phyloP scores from a whole-genome alignment of 2,113 vertebrate species.

The Lethenteron camtschaticum region DNA sequence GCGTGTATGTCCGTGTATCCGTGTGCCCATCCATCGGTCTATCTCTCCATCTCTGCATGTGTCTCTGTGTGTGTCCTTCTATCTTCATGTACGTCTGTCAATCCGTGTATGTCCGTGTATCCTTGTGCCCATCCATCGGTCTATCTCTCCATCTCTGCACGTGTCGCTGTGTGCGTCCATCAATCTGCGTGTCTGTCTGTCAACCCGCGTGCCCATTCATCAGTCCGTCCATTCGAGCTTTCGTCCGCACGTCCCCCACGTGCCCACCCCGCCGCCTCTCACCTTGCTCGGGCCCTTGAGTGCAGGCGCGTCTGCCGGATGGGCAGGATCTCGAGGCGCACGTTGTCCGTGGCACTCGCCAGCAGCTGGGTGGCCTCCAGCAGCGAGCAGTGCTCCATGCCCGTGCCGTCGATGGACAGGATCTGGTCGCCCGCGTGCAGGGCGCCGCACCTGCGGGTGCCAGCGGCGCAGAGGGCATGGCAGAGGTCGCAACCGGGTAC shows the following conservation, averaged over 20 bases:
- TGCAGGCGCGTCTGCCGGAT: constrained; percentile 45
- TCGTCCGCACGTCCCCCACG: not conserved
- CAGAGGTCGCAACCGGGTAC: too few relatives aligned
- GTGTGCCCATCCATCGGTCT: not conserved
- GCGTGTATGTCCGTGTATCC: not conserved
- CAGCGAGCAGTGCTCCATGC: constrained; percentile 67
- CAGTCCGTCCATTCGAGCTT: not conserved
- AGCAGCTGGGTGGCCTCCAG: constrained; percentile 76
- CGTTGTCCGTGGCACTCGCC: constrained; percentile 39
- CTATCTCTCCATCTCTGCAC: not conserved
- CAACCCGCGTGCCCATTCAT: not conserved
- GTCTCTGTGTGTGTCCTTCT: not conserved
- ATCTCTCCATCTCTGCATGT: not conserved
- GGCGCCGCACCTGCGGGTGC: constrained; percentile 43
- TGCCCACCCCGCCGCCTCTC: constrained; percentile 10
- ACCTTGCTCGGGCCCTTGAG: constrained; percentile 63
- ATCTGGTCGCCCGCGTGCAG: constrained; percentile 60
- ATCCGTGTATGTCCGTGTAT: not conserved
- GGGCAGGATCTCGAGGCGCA: constrained; percentile 66
- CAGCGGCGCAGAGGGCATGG: not conserved
- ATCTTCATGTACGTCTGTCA: not conserved
- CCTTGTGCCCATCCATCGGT: not conserved
- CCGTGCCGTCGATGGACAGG: constrained; percentile 69
- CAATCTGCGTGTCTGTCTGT: not conserved
- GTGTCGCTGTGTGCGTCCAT: not conserved